Evolutionary conservation across 2,113 vertebrate species (phyloP), one percentile per base, ranked within the genome.

Genomic region (Nothobranchius kuhntae): DNA sequence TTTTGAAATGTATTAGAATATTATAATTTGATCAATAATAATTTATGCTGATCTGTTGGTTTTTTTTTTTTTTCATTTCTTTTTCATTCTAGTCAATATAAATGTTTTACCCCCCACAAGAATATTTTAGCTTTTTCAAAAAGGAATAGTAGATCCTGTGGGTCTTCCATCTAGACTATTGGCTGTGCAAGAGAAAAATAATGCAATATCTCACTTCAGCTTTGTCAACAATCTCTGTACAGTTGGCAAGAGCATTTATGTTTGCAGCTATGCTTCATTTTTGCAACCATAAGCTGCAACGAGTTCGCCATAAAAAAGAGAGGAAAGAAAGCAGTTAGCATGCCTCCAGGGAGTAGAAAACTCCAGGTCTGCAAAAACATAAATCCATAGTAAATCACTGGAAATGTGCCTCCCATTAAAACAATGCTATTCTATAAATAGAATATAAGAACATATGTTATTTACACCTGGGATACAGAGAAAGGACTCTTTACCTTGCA

Each of bases 221-320:
- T 42, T 57, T 57, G 55, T 57, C 55, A 57, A 57, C 55, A 57
- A 21, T 57, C 36, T 56, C 13, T 57, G 9, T 6, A 17, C 55
- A 57, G 55, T n/a, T 57, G 36, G 55, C 36, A 56, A 11, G 9
- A 56, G 35, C 35, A 56, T 38, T 56, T 56, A 9, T 38, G 14
- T 56, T 56, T 56, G 35, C 54, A 40, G 54, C 54, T 56, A 40
- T 57, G 55, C 36, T 42, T 17, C 5, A 2, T 21, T 57, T 57
- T 17, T 17, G 38, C 38, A 9, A 17, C 36, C 36, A 57, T 13
- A 42, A 42, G 36, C 36, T 57, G 55, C 11, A 7, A 3, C 10
- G 6, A 11, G 36, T 57, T 17, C 12, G 42, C 38, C 38, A 57
- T 57, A 4, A 40, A n/a, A 38, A 38, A n/a, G 35, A 7, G 6